Conservation (phyloP, 2,797 vertebrate species). For the Pantherophis alleghaniensis region DNA sequence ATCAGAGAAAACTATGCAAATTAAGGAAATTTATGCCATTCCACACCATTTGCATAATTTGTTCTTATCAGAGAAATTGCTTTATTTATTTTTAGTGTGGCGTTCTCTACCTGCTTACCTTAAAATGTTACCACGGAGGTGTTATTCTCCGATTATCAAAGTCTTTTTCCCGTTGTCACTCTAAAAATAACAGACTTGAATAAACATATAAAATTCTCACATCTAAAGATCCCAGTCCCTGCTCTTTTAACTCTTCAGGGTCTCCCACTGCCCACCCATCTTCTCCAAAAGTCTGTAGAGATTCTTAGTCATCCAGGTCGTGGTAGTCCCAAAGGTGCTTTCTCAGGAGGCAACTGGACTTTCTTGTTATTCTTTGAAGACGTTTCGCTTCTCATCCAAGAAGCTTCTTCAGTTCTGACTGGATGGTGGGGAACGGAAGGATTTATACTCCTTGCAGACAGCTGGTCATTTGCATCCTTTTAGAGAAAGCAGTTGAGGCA, state of each 20-base stretch:
- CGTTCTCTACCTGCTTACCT: background rate
- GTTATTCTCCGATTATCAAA: background rate
- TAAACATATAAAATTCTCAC: background rate
- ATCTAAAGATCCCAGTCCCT: too few species aligned
- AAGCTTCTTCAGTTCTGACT: too few species aligned
- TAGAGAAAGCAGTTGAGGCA: too few species aligned
- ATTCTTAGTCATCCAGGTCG: too few species aligned
- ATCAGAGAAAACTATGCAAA: slow-evolving; percentile 32
- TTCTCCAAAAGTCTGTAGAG: background rate
- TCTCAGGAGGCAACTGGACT: too few species aligned
- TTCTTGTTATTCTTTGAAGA: too few species aligned
- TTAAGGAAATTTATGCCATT: slow-evolving; percentile 26
- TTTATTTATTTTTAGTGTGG: slow-evolving; percentile 39
- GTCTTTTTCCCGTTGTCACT: background rate
- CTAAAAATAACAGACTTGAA: background rate
- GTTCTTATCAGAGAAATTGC: slow-evolving; percentile 29
- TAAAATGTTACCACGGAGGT: background rate
- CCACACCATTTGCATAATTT: slow-evolving; percentile 29
- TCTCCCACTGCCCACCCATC: background rate
- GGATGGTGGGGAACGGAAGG: too few species aligned
- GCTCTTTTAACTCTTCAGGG: background rate
- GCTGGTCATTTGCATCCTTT: too few species aligned
- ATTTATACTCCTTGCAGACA: too few species aligned
- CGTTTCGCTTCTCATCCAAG: too few species aligned
- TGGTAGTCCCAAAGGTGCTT: too few species aligned